Conservation (phyloP, 2,888 invertebrate species). For the Plagodis pulveraria region DNA sequence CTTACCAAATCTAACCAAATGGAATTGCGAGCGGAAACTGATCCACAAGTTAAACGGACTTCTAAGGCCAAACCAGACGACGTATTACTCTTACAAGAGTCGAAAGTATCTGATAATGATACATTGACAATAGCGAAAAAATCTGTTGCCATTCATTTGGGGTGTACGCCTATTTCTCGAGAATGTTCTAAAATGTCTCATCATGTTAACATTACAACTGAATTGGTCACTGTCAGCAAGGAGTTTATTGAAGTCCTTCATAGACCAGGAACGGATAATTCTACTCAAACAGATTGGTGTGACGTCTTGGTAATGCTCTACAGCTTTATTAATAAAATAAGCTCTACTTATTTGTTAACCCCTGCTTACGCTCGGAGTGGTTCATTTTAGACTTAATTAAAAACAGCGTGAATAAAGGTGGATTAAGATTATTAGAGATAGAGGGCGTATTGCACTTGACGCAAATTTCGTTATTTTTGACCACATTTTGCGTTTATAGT, state of each 20-base stretch:
- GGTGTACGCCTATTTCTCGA: background rate
- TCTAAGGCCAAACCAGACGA: conserved; percentile 5
- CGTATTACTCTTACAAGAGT: background rate
- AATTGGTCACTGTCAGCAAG: conserved; percentile 9
- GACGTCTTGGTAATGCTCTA: conserved; percentile 54
- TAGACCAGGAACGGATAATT: conserved; percentile 27
- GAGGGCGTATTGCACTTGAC: too few species aligned
- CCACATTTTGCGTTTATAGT: too few species aligned
- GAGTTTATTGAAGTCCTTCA: conserved; percentile 20
- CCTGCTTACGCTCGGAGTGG: too few species aligned
- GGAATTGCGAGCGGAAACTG: conserved; percentile 4
- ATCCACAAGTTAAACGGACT: conserved; percentile 7
- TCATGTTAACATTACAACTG: conserved; percentile 8
- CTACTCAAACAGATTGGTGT: conserved; percentile 66
- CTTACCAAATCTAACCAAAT: conserved; percentile 9
- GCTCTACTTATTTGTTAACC: too few species aligned
- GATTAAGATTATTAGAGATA: too few species aligned
- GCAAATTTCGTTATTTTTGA: too few species aligned
- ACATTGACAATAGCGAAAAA: conserved; percentile 12
- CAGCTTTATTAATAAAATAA: too few species aligned
- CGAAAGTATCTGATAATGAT: conserved; percentile 1
- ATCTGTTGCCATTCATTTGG: conserved; percentile 30
- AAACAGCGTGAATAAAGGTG: too few species aligned
- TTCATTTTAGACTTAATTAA: too few species aligned
- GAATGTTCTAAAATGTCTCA: conserved; percentile 6